Conservation (phyloP, 1,140 invertebrate genomes). For the Metopolophium dirhodum region DNA sequence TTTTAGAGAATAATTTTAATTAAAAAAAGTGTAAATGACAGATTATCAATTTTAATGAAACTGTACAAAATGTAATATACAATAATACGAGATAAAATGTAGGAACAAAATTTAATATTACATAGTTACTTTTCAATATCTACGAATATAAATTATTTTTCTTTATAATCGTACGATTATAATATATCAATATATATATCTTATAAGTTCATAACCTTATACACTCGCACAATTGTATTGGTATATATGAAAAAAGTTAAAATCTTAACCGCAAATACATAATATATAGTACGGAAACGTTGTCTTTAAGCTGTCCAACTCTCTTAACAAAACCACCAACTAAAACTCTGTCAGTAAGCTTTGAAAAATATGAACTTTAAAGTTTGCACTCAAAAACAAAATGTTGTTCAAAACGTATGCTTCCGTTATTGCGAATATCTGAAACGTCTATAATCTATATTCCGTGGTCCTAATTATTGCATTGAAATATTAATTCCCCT, state of each 20-base stretch:
- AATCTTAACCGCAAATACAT: neutral
- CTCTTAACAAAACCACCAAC: neutral
- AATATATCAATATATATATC: neutral
- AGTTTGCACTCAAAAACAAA: neutral
- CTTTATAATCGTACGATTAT: neutral
- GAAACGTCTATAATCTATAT: neutral
- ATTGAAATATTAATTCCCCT: neutral
- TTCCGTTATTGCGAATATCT: neutral
- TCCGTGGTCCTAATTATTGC: neutral
- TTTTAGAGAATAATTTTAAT: neutral
- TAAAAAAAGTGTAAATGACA: neutral
- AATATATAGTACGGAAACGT: neutral
- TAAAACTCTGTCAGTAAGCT: neutral
- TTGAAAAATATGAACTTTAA: neutral
- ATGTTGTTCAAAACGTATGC: neutral
- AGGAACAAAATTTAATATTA: no score
- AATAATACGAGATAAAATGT: no score
- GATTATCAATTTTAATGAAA: neutral
- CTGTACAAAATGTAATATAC: neutral
- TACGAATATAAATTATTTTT: neutral
- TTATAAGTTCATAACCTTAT: neutral
- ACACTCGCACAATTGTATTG: neutral
- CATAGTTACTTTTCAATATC: neutral
- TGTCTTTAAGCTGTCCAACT: neutral
- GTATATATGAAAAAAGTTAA: neutral